These are phyloP conservation scores for Corythornis cristatus DNA, from an alignment of 2,113 vertebrate species.

Conservation along the genomic window DNA sequence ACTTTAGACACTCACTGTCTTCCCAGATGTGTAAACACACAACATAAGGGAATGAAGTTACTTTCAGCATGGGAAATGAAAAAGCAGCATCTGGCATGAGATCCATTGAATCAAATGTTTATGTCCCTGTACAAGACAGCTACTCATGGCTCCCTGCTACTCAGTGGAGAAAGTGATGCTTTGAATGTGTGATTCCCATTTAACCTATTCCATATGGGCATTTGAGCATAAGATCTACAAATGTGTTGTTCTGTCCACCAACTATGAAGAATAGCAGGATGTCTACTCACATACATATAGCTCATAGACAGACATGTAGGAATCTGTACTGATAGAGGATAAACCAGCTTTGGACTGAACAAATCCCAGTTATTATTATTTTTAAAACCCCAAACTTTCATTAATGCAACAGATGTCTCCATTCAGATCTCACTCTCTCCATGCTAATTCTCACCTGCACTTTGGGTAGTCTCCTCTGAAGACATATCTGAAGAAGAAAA, in stretches of 20 bases:
- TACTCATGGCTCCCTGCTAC: neutral
- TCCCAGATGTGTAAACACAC: neutral
- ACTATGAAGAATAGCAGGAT: neutral
- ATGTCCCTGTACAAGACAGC: neutral
- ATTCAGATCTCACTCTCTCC: neutral
- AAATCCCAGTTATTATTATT: neutral
- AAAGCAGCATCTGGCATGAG: neutral
- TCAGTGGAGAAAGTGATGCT: neutral
- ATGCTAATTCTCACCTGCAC: slow-evolving; percentile 63
- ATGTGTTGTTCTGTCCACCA: neutral
- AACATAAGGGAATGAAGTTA: neutral
- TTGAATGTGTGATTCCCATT: neutral
- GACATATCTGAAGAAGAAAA: slow-evolving; percentile 45
- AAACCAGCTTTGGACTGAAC: neutral
- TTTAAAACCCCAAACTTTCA: neutral
- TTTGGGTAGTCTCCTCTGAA: slow-evolving; percentile 65
- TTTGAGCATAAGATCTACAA: neutral
- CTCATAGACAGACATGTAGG: neutral
- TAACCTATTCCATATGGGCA: neutral
- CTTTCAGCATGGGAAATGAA: neutral
- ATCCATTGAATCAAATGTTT: neutral
- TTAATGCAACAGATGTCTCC: neutral
- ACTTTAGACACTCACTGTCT: neutral
- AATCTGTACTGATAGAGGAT: neutral
- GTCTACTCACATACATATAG: neutral